A percentile compares a stretch with the other conserved stretches of the same genome.
phyloP scores from a whole-genome alignment of 2,888 invertebrate genomes.

The Conistra vaccinii region DNA sequence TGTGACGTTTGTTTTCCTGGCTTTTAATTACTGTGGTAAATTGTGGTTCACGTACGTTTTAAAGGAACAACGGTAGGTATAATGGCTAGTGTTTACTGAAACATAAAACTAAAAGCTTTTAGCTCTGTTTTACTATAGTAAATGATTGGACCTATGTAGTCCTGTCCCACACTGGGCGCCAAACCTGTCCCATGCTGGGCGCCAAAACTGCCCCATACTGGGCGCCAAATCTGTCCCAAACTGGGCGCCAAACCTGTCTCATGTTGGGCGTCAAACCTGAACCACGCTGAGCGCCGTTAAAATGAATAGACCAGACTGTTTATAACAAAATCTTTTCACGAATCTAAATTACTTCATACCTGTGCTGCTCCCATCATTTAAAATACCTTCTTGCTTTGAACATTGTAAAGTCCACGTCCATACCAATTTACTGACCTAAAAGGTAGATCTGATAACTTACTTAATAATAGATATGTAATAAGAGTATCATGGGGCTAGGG shows the following conservation, averaged over 20 bases:
- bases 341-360: not conserved
- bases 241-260: not conserved
- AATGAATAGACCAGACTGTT: not conserved
- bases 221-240: no score
- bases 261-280: no score
- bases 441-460: not conserved
- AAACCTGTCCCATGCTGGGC: not conserved
- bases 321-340: not conserved
- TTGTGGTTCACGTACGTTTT: not conserved
- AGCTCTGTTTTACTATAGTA: not conserved
- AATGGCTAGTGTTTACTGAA: not conserved
- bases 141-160: not conserved
- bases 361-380: not conserved
- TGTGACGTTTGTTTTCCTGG: not conserved
- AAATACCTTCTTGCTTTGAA: not conserved
- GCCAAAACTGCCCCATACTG: not conserved
- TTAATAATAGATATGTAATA: not conserved
- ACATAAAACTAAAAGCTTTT: not conserved
- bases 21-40: not conserved
- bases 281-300: not conserved
- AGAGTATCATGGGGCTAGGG: not conserved
- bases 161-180: no score
- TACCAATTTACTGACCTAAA: not conserved
- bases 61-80: not conserved
- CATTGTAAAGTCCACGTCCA: not conserved